Evolutionary conservation across 2,888 invertebrate genomes (phyloP).

Genomic region (Habrosyne pyritoides): DNA sequence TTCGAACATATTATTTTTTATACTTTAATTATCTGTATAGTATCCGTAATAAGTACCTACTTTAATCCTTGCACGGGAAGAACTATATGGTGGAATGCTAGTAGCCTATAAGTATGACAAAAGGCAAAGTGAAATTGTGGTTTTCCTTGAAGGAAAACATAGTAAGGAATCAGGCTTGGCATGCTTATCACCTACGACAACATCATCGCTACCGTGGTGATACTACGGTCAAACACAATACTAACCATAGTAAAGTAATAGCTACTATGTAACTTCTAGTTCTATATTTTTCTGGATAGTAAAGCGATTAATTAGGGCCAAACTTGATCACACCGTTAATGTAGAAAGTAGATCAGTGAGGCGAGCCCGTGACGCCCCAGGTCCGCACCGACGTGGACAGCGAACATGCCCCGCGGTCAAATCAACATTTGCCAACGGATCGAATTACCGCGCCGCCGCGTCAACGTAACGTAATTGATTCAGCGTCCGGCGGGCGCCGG

Average conservation of each 20-base stretch:
- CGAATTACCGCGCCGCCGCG: conserved; percentile 73
- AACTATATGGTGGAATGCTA: too few species aligned
- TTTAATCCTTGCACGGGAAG: too few species aligned
- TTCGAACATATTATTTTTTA: conserved; percentile 1
- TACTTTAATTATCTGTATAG: too few species aligned
- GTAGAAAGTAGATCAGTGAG: conserved; percentile 58
- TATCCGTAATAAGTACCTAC: too few species aligned
- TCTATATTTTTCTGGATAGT: neutral
- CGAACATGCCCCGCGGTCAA: conserved; percentile 67
- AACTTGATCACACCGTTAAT: neutral
- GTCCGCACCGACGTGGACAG: conserved; percentile 25
- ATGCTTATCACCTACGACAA: too few species aligned
- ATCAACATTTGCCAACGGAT: conserved; percentile 80
- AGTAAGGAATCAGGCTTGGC: too few species aligned
- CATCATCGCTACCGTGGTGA: too few species aligned
- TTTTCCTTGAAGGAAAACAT: too few species aligned
- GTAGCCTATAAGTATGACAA: too few species aligned
- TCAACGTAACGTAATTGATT: conserved; percentile 78
- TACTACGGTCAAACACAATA: too few species aligned
- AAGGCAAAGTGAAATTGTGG: too few species aligned
- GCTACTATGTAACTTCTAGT: neutral
- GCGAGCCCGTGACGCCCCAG: conserved; percentile 31
- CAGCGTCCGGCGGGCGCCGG: conserved; percentile 63
- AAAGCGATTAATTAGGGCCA: neutral
- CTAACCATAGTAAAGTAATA: too few species aligned